phyloP scores from a whole-genome alignment of 2,113 vertebrate genomes.

The Eptatretus burgeri region DNA sequence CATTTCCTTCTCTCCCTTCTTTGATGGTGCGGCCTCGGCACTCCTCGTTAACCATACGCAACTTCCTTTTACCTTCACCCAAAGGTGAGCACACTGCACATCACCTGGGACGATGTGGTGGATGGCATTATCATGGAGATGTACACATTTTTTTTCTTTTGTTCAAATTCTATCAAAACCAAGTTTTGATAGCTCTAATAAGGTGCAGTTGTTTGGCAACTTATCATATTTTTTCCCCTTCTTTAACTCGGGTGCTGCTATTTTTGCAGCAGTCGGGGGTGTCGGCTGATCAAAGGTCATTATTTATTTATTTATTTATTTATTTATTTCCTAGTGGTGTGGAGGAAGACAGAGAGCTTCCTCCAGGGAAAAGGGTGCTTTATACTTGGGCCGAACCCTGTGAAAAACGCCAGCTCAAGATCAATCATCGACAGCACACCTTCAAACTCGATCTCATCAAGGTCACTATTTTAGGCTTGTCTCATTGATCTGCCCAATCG shows the following conservation, averaged over 20 bases:
- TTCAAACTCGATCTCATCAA: slow-evolving; percentile 53
- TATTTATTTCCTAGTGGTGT: slow-evolving; percentile 24
- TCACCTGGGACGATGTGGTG: too few relatives aligned
- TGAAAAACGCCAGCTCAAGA: slow-evolving; percentile 27
- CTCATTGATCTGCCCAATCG: neutral
- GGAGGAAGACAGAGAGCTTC: slow-evolving; percentile 18
- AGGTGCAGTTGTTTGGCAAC: too few relatives aligned
- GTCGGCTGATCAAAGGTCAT: too few relatives aligned
- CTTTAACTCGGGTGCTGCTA: too few relatives aligned
- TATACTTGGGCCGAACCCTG: slow-evolving; percentile 69
- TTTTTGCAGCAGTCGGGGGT: too few relatives aligned
- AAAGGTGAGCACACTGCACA: slow-evolving; percentile 19
- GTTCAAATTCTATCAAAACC: too few relatives aligned
- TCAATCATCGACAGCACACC: slow-evolving; percentile 26
- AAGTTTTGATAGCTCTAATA: too few relatives aligned
- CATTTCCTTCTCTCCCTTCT: slow-evolving; percentile 50
- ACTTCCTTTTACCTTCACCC: slow-evolving; percentile 27
- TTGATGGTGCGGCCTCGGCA: slow-evolving; percentile 58
- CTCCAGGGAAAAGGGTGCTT: slow-evolving; percentile 28
- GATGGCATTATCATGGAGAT: neutral
- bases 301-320: too few relatives aligned
- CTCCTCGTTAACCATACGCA: slow-evolving; percentile 61
- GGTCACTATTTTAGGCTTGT: slow-evolving; percentile 18
- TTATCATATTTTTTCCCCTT: too few relatives aligned
- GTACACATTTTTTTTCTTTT: neutral